phyloP scores from a whole-genome alignment of 1,140 invertebrate species.

The Hormaphis cornu region DNA sequence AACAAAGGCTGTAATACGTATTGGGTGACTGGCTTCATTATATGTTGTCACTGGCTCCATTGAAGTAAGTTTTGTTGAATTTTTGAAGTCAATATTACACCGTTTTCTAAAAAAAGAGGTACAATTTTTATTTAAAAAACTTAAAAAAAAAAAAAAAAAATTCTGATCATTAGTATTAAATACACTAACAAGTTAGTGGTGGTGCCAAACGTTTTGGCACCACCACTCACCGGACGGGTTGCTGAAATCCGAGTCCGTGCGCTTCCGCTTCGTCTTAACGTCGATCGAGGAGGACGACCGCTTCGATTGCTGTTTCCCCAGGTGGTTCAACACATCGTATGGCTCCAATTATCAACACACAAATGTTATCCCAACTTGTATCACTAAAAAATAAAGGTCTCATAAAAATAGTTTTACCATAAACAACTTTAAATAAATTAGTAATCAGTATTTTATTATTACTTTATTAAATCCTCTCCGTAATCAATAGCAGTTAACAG shows the following conservation, averaged over 20 bases:
- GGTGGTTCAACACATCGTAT: slow-evolving; percentile 77
- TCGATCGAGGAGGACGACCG: too few species aligned
- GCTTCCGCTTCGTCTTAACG: too few species aligned
- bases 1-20: slow-evolving; percentile 43
- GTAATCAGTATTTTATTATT: too few species aligned
- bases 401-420: too few species aligned
- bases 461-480: slow-evolving; percentile 58
- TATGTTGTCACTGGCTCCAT: slow-evolving; percentile 26
- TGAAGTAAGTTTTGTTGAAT: slow-evolving; percentile 15
- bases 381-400: slow-evolving; percentile 43
- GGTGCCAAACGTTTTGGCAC: too few species aligned
- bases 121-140: too few species aligned
- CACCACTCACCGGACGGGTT: too few species aligned
- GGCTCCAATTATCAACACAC: slow-evolving; percentile 74
- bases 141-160: too few species aligned
- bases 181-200: too few species aligned
- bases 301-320: too few species aligned
- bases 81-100: slow-evolving; percentile 31
- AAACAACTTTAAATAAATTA: slow-evolving; percentile 45
- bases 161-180: too few species aligned
- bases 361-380: slow-evolving; percentile 77
- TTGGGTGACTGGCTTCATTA: slow-evolving; percentile 28
- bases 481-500: slow-evolving; percentile 70
- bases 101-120: slow-evolving; percentile 36
- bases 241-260: too few species aligned